Conservation (phyloP, 2,113 vertebrate genomes). For the Mastomys coucha region DNA sequence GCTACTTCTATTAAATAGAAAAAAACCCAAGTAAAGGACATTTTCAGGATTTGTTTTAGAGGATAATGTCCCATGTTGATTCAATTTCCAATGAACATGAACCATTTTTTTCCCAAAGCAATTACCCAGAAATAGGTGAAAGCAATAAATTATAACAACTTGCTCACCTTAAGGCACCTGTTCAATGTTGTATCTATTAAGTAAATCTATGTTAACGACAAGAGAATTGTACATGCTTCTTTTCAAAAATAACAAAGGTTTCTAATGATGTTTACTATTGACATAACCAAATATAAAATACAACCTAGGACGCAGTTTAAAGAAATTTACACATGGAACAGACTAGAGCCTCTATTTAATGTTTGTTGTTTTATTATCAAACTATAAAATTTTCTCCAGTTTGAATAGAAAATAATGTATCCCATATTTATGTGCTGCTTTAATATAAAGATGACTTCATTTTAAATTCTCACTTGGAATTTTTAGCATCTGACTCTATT, state of each 20-base stretch:
- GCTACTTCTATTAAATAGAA: not conserved
- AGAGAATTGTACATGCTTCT: not conserved
- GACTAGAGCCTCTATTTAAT: not conserved
- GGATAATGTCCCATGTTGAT: not conserved
- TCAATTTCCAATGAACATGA: not conserved
- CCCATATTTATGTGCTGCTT: not conserved
- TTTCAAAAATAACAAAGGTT: not conserved
- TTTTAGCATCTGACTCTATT: slow-evolving; percentile 7
- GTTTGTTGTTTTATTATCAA: slow-evolving; percentile 31
- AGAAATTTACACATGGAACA: slow-evolving; percentile 35
- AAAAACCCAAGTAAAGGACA: not conserved
- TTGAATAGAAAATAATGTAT: slow-evolving; percentile 22
- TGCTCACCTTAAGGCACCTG: slow-evolving; percentile 11
- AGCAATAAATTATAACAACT: not conserved
- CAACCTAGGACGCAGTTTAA: slow-evolving; percentile 3
- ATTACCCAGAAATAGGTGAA: not conserved
- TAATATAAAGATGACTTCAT: slow-evolving; percentile 41
- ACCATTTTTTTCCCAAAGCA: not conserved
- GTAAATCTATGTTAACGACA: not conserved
- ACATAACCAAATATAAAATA: slow-evolving; percentile 6
- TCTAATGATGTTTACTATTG: not conserved
- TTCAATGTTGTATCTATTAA: not conserved
- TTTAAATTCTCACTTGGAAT: slow-evolving; percentile 61
- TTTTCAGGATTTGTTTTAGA: not conserved
- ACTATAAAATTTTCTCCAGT: slow-evolving; percentile 40